Evolutionary conservation across 2,797 vertebrate genomes (phyloP).

Genomic region (Mormyrops attenuatus): DNA sequence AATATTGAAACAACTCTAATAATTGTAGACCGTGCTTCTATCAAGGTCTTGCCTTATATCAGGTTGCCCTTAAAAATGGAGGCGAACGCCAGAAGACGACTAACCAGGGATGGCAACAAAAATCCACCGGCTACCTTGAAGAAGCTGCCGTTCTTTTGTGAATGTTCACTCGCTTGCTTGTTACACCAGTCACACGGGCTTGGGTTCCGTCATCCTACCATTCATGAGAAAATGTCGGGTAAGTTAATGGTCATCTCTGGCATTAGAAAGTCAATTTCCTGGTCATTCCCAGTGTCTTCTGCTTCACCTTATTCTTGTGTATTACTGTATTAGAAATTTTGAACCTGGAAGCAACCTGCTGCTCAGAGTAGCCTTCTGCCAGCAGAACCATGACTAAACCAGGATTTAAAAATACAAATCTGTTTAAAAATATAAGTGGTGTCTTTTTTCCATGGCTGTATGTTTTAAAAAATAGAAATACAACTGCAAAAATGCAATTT

Average conservation of each 20-base stretch:
- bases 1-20: background rate
- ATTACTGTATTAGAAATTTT: background rate
- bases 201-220: background rate
- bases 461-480: background rate
- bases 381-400: too few species aligned
- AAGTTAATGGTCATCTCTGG: background rate
- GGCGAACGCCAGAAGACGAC: background rate
- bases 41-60: background rate
- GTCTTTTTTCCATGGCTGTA: background rate
- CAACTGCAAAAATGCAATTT: background rate
- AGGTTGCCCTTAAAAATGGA: background rate
- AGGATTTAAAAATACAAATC: too few species aligned
- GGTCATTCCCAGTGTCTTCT: background rate
- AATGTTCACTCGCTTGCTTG: background rate
- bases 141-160: background rate
- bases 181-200: background rate
- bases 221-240: background rate
- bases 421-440: background rate
- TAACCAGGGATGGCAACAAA: background rate
- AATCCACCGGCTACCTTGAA: background rate
- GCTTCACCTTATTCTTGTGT: background rate
- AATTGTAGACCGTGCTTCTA: background rate
- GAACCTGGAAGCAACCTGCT: background rate
- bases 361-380: background rate
- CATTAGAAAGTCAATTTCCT: background rate